Evolutionary conservation across 2,888 invertebrate species (phyloP).

Genomic region (Erebia ligea): DNA sequence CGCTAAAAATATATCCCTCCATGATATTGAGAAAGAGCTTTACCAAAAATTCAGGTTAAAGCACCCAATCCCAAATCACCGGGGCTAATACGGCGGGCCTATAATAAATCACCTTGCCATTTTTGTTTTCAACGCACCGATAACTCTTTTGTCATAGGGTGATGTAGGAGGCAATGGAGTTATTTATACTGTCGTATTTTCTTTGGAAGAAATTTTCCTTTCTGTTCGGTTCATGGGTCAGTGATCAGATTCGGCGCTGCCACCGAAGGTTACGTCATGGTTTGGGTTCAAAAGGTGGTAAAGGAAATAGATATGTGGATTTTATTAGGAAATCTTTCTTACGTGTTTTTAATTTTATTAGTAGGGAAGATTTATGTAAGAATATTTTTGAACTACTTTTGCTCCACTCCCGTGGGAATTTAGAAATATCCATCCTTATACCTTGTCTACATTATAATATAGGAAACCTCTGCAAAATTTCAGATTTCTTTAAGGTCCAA

Average conservation of each 20-base stretch:
- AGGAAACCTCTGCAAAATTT: no score
- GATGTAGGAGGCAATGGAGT: slow-evolving; percentile 81
- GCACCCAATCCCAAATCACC: slow-evolving; percentile 51
- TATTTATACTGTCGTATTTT: slow-evolving; percentile 83
- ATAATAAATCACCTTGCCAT: slow-evolving; percentile 79
- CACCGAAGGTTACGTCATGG: slow-evolving; percentile 39
- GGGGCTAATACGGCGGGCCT: slow-evolving; percentile 64
- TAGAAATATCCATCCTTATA: no score
- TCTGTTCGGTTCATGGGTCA: slow-evolving; percentile 82
- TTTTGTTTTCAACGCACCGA: slow-evolving; percentile 84
- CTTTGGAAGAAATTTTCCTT: slow-evolving; percentile 81
- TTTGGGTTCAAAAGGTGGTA: slow-evolving; percentile 22
- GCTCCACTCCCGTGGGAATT: no score
- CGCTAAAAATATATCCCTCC: no score
- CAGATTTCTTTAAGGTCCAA: no score
- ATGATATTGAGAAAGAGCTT: slow-evolving; percentile 2
- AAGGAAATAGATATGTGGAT: slow-evolving; percentile 12
- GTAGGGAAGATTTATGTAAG: no score
- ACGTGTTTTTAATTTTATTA: background rate
- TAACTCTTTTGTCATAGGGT: slow-evolving; percentile 84
- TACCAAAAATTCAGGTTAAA: slow-evolving; percentile 11
- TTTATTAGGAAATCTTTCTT: background rate
- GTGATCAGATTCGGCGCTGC: slow-evolving; percentile 76
- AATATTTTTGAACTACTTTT: no score
- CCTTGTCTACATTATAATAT: no score